Conservation (phyloP, 2,888 invertebrate species). For the Drosophila formosana region DNA sequence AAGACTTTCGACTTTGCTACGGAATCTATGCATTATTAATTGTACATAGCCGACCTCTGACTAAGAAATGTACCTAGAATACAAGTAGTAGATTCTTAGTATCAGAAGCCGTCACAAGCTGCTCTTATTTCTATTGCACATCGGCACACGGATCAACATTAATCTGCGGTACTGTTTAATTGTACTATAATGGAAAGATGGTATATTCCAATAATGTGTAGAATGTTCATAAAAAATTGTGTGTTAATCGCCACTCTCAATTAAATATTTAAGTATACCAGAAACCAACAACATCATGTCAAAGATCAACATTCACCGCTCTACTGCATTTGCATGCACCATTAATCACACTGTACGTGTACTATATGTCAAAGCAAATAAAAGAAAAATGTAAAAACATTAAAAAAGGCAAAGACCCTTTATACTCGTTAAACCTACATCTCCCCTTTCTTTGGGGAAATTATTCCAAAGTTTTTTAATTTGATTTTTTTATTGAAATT, state of each 20-base stretch:
- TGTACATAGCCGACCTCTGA: not conserved
- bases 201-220: not conserved
- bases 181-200: not conserved
- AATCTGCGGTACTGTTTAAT: not conserved
- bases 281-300: constrained; percentile 6
- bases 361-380: constrained; percentile 8
- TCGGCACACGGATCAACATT: not conserved
- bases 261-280: constrained; percentile 15
- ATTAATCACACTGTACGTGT: constrained; percentile 51
- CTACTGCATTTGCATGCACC: constrained; percentile 55
- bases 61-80: not conserved
- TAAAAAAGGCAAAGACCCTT: not conserved
- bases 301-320: constrained; percentile 56
- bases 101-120: not conserved
- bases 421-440: not conserved
- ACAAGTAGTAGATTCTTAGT: too few relatives aligned
- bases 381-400: not conserved
- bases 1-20: constrained; percentile 15
- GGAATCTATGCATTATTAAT: not conserved
- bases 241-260: constrained; percentile 23
- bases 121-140: not conserved
- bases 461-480: too few relatives aligned
- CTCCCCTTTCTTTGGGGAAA: too few relatives aligned
- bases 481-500: too few relatives aligned
- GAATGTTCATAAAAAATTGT: constrained; percentile 2